Evolutionary conservation across 2,888 invertebrate species (phyloP), one percentile per base, ranked within the genome.

Genomic region (Acanthacorydalis orientalis): DNA sequence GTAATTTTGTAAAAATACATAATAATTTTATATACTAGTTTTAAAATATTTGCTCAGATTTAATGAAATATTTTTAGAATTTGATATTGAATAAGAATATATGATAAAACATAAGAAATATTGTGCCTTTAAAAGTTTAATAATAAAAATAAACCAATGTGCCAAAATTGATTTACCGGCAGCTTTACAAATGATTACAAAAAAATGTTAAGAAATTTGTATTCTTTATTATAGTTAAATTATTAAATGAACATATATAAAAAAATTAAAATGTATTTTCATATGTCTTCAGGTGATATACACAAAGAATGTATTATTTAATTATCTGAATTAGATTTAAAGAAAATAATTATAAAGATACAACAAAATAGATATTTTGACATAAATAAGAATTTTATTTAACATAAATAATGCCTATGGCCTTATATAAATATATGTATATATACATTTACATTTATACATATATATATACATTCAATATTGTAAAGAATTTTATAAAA

Each of bases 61-160:
- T 38, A 15, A 38, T 38, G 16, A 38, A 38, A 38, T 38, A 38
- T 38, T 38, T 38, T 38, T 38, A 38, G 39, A 38, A 15, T 38
- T 15, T 38, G 39, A 15, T 15, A 15, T 38, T 38, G 16, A 15
- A 38, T 15, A 8, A n/a, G n/a, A 14, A 12, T 12, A 12, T 4
- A 37, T 12, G 37, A 37, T 37, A 15, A 42, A 42, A 42, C n/a
- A 16, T 10, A n/a, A 23, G 23, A 23, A 23, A 23, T 23, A 23
- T 23, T 33, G 44, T 35, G 31, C 44, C 15, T 44, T 44, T 44
- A 37, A 37, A 12, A 37, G 14, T 37, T 12, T 12, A 14, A 37
- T 37, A 37, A 12, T 37, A 9, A 37, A 37, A 23, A 23, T 23
- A 42, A 42, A 42, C 42, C 42, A 42, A 42, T 42, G 42, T 42